Evolutionary conservation across 2,888 invertebrate genomes (phyloP), one percentile per base, ranked within the genome.

Genomic region (Noctuana brunneofusca): DNA sequence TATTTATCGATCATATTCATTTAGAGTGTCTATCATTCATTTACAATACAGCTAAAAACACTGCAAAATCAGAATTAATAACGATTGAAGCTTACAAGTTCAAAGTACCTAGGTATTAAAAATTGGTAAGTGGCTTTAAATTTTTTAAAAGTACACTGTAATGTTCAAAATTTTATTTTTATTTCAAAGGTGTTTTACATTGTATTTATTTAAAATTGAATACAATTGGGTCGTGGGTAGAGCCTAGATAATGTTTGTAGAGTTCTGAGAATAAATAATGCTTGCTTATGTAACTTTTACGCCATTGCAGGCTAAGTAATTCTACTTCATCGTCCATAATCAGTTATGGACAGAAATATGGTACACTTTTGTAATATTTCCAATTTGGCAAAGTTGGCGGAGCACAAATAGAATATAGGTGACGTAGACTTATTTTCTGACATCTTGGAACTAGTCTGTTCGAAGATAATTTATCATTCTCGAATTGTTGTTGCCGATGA

Each of bases 251-350:
- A 14, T 22, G 35, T n/a, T n/a, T n/a, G n/a, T 11, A 46, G 54
- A 38, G 60, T 60, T 38, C 60, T 62, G 16, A 49, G 49, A 49
- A 49, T 49, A 56, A 49, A 27, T 54, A 46, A 32, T 12, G 50
- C 43, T 48, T 43, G 64, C 79, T 87, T 87, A 88, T 83, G 76
- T 88, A 88, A 88, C 76, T 75, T 58, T 71, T 83, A 79, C 87
- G 80, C 79, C 87, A 88, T 78, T 88, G 89, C 87, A 86, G 87
- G 75, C 68, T 80, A 74, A 69, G 70, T 74, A 52, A 3, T 30
- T 43, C 8, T 9, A 9, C 16, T 20, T 46, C 24, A 20, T 30
- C n/a, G 11, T 16, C 30, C 18, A 14, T 56, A 55, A 56, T 46
- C 27, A 18, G 27, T 43, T 53, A 35, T 11, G 41, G 24, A 20